Conservation (phyloP, 2,113 vertebrate species). For the Prunella himalayana region DNA sequence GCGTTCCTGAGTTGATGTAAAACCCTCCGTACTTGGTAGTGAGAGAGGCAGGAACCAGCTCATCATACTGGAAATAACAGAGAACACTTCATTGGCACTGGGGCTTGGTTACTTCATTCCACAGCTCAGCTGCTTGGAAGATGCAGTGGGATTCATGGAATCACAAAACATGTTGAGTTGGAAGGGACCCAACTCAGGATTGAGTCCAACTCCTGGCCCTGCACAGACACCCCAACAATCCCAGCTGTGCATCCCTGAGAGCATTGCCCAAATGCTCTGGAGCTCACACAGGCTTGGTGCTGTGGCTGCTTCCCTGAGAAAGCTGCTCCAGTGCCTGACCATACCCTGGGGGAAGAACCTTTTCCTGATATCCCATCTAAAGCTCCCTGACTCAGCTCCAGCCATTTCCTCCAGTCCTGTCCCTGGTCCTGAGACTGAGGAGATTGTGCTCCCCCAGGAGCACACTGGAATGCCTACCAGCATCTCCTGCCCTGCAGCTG, state of each 20-base stretch:
- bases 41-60: conserved; percentile 90
- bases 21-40: conserved; percentile 93
- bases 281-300: background rate
- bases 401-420: background rate
- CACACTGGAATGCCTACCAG: background rate
- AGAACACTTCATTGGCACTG: background rate
- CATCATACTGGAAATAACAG: conserved; percentile 83
- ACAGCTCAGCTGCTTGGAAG: background rate
- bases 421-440: background rate
- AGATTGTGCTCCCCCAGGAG: background rate
- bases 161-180: background rate
- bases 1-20: conserved; percentile 90
- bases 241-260: background rate
- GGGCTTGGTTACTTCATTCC: background rate
- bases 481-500: background rate
- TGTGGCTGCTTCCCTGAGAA: background rate
- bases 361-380: background rate
- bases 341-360: background rate
- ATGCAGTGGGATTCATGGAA: background rate
- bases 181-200: background rate
- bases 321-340: background rate
- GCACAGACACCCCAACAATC: background rate
- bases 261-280: accelerated
- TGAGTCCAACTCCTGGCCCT: background rate
- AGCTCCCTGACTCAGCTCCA: background rate